These are phyloP conservation scores for Microcaecilia unicolor DNA, from an alignment of 2,797 vertebrate genomes.

Conservation along the genomic window DNA sequence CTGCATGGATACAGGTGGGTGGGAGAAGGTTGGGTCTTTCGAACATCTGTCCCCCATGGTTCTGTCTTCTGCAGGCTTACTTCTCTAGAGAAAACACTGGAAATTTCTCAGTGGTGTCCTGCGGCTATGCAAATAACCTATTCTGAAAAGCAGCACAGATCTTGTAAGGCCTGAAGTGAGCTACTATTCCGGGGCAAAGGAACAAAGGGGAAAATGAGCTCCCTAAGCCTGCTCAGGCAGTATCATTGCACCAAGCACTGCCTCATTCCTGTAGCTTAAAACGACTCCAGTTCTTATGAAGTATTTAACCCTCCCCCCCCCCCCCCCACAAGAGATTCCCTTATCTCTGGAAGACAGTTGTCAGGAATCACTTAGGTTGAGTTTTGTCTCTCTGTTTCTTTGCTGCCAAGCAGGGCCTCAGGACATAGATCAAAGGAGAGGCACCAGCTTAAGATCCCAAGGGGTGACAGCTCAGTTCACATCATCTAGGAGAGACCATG, in stretches of 20 bases:
- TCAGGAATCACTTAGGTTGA: conserved; percentile 90
- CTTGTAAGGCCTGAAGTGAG: too few relatives aligned
- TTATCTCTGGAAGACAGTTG: conserved; percentile 99
- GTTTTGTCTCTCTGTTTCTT: conserved; percentile 82
- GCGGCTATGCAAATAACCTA: too few relatives aligned
- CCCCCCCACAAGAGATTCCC: conserved; percentile 64
- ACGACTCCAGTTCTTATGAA: conserved; percentile 41
- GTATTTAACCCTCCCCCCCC: too few relatives aligned
- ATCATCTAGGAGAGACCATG: conserved; percentile 62
- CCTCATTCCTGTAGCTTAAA: conserved; percentile 34
- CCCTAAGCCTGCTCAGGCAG: conserved; percentile 15
- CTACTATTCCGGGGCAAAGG: not conserved
- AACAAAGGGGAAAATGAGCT: not conserved
- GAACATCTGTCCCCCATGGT: too few relatives aligned
- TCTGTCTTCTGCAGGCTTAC: too few relatives aligned
- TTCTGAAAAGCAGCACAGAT: too few relatives aligned
- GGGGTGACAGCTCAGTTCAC: conserved; percentile 59
- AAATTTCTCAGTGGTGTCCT: too few relatives aligned
- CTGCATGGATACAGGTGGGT: too few relatives aligned
- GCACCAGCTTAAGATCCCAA: conserved; percentile 62
- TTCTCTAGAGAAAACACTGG: too few relatives aligned
- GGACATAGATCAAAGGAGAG: conserved; percentile 97
- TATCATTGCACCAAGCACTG: conserved; percentile 11
- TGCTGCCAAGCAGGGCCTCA: conserved; percentile 89
- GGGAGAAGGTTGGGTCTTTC: too few relatives aligned